Percentiles rank a stretch among this genome's conserved stretches.
Evolutionary conservation across 2,888 invertebrate species (phyloP).

Genomic region (Clitarchus hookeri): DNA sequence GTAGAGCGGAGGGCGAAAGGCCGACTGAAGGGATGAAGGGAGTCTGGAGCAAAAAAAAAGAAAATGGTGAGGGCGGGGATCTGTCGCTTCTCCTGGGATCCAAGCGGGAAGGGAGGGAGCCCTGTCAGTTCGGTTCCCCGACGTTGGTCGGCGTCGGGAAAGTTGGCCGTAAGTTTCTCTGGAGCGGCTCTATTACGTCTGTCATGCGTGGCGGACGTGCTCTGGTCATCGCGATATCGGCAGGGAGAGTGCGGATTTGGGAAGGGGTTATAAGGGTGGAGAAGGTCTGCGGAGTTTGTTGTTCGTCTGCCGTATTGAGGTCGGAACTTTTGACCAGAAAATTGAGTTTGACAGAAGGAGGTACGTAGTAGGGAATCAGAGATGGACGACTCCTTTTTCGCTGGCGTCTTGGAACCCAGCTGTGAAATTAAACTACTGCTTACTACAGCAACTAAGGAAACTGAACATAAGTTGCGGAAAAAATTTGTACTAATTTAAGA

Average conservation of each 20-base stretch:
- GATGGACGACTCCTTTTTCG: too few relatives aligned
- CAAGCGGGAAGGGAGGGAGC: background rate
- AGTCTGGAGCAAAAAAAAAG: background rate
- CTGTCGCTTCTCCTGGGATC: background rate
- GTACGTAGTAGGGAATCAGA: too few relatives aligned
- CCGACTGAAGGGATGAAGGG: slow-evolving; percentile 14
- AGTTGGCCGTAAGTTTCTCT: background rate
- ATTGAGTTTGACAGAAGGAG: too few relatives aligned
- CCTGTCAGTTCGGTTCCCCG: background rate
- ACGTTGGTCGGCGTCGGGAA: background rate
- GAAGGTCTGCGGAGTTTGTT: background rate
- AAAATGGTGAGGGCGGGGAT: background rate
- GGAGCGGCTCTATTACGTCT: background rate
- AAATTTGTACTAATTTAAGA: too few relatives aligned
- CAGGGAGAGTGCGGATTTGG: background rate
- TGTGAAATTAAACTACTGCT: too few relatives aligned
- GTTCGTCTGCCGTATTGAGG: background rate
- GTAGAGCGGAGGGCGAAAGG: background rate
- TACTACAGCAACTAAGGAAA: too few relatives aligned
- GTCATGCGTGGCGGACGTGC: background rate
- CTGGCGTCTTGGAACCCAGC: too few relatives aligned
- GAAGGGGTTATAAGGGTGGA: background rate
- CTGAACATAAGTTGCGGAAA: too few relatives aligned
- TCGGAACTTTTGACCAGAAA: background rate
- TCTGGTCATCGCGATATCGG: background rate